Evolutionary conservation across 64 coral and sea anemone genomes (phyloP), one percentile per base, ranked within the genome.

Genomic region (Montipora cactus): DNA sequence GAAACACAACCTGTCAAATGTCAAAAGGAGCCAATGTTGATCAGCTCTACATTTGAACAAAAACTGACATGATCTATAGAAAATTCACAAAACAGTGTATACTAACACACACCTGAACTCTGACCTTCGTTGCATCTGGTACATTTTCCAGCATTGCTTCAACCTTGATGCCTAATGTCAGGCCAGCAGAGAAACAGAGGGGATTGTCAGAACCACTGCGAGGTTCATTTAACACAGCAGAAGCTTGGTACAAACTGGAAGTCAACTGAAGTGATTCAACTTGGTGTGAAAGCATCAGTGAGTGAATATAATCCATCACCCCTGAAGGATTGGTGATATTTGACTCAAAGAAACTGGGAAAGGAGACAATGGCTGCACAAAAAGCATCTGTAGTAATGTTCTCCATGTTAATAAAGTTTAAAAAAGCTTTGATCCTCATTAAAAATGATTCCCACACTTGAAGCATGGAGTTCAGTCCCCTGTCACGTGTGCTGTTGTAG

Each of bases 361-460:
- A 99, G 0, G 92, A 96, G 8, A 91, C 68, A n/a, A 99, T 74
- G 15, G 95, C 89, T 57, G 90, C 87, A 81, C 89, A 92, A 23
- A 99, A 94, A 20, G 89, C 89, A 87, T 95, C 95, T 21, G 91
- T 64, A 50, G 55, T 84, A 0, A 90, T 90, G 49, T 92, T 95
- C 68, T 91, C 80, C 7, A 64, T 53, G 20, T 87, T 82, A 53
- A 96, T 52, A 18, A 99, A 88, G 79, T 84, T 89, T 16, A 80
- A 82, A 67, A 93, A 96, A 15, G 81, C 74, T 74, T 88, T 92
- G n/a, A 99, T 89, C 49, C 98, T 84, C 11, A 87, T 93, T 9
- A 99, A 95, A 88, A 96, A 91, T 47, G 95, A 92, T 67, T 99
- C 91, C 98, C 98, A 99, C n/a, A 99, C 83, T 21, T 91, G 88